Evolutionary conservation across 2,888 invertebrate genomes (phyloP).

Genomic region (Phalera bucephala): DNA sequence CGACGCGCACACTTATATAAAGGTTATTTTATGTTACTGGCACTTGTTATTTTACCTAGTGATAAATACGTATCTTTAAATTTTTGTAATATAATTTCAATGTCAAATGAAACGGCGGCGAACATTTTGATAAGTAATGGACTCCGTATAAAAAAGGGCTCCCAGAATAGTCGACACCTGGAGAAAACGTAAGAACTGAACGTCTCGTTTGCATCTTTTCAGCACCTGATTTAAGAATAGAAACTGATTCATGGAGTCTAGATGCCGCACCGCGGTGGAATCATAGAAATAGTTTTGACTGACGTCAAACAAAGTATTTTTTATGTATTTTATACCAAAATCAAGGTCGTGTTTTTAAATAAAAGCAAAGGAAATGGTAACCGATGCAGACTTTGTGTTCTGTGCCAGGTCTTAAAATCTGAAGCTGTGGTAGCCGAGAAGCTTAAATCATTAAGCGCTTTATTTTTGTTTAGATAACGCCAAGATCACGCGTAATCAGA

Average conservation of each 20-base stretch:
- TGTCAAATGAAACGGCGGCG: constrained; percentile 45
- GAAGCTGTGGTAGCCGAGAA: no score
- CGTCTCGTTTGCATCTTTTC: constrained; percentile 59
- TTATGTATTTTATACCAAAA: constrained; percentile 49
- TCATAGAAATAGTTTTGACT: constrained; percentile 61
- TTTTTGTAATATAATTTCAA: constrained; percentile 48
- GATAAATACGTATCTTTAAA: constrained; percentile 37
- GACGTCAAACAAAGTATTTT: constrained; percentile 63
- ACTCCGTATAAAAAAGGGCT: constrained; percentile 12
- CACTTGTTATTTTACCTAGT: constrained; percentile 37
- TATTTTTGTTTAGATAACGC: no score
- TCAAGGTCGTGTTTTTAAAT: constrained; percentile 41
- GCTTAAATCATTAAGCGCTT: no score
- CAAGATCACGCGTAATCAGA: no score
- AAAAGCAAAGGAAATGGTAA: constrained; percentile 26
- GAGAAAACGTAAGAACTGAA: constrained; percentile 41
- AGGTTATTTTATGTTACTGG: constrained; percentile 4
- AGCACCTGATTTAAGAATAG: constrained; percentile 59
- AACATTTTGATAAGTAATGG: constrained; percentile 40
- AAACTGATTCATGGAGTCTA: constrained; percentile 67
- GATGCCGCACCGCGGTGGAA: constrained; percentile 33
- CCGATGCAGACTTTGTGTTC: constrained; percentile 26
- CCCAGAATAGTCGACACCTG: constrained; percentile 44
- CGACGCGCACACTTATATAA: neutral
- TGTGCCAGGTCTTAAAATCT: constrained; percentile 28